Percentiles rank a stretch among this genome's conserved stretches.
Conservation (phyloP, 2,113 vertebrate species). For the Zeus faber region DNA sequence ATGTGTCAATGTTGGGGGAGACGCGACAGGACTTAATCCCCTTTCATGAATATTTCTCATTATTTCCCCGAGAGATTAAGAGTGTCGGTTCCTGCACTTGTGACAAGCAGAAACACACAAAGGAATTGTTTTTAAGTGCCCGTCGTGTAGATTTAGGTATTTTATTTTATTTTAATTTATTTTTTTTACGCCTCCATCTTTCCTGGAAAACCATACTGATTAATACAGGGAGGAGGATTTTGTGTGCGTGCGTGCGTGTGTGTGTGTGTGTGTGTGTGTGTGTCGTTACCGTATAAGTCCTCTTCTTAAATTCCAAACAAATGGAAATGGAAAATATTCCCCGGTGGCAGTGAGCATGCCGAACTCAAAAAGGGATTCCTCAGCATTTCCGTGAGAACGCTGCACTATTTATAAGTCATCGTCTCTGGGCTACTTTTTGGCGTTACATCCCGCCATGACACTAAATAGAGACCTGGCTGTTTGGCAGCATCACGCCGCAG, state of each 20-base stretch:
- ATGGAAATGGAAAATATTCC: no score
- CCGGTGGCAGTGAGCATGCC: no score
- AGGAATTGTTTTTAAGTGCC: conserved; percentile 26
- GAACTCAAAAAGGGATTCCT: no score
- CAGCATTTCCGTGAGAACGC: no score
- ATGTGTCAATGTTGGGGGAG: conserved; percentile 45
- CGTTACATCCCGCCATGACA: no score
- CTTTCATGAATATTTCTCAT: conserved; percentile 68
- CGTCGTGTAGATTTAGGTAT: not conserved
- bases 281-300: no score
- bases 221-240: conserved; percentile 10
- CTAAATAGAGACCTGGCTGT: no score
- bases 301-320: no score
- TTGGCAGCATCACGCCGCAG: no score
- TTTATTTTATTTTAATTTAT: not conserved
- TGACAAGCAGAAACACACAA: conserved; percentile 33
- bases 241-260: not conserved
- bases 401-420: no score
- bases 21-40: conserved; percentile 50
- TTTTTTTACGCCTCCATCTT: not conserved
- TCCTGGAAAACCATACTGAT: conserved; percentile 8
- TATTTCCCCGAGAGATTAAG: conserved; percentile 50
- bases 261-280: no score
- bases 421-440: no score
- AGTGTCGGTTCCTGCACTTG: conserved; percentile 15